Evolutionary conservation across 2,113 vertebrate genomes (phyloP), one percentile per base, ranked within the genome.

Genomic region (Petrocephalus zakoni): DNA sequence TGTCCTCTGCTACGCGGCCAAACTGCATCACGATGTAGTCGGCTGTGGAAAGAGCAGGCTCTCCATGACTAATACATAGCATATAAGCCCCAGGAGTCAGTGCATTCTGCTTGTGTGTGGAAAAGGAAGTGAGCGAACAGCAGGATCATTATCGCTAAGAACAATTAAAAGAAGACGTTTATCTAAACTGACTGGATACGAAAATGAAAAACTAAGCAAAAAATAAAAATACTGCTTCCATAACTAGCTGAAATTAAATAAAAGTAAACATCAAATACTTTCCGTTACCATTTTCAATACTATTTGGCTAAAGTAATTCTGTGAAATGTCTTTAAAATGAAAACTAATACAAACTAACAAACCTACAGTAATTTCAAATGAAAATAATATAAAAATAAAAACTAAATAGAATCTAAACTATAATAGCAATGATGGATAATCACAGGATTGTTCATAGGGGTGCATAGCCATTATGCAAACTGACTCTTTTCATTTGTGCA

Each of bases 1-100:
- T 96, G 0, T 99, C 98, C 92, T 99, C 98, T n/a, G 98, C 98
- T 88, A 99, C 98, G 0, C 98, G 97, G 83, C 98, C 98, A 91
- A 99, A 99, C 96, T 99, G 98, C 98, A 99, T 99, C 95, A 99
- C 98, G 10, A 99, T 99, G 90, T 99, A 99, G 94, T 99, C 98
- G 88, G 98, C 98, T 99, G 94, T 61, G 90, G 90, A 87, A 89
- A 89, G 47, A 11, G n/a, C 58, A 25, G 49, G 37, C 13, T 55
- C 81, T 47, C 46, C 2, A 34, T n/a, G 51, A 86, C 25, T 19
- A 17, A 29, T 42, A 42, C 25, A 51, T 8, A n/a, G 55, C 6
- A 17, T 75, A 75, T 15, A 37, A 19, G 7, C 4, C 25, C 5
- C 25, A 72, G 29, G 68, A 72, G 11, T 1, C 22, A 72, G 25